Percentiles rank a stretch among this genome's conserved stretches.
Conservation (phyloP, 2,888 invertebrate species). For the Athalia rosae region DNA sequence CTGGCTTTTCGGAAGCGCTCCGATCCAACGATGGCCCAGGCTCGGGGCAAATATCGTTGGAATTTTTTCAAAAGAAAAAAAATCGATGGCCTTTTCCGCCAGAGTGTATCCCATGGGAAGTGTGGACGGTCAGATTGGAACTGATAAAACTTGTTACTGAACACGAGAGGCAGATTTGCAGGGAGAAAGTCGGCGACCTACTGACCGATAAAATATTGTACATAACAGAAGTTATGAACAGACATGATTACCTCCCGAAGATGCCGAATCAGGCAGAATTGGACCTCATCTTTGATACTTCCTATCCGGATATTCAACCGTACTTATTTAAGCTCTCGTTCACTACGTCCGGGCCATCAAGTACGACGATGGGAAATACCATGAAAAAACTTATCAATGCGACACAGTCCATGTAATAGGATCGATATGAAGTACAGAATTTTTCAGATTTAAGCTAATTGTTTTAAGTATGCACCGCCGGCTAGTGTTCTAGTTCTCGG, state of each 20-base stretch:
- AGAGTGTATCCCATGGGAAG: conserved; percentile 98
- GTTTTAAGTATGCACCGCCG: not conserved
- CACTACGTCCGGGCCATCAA: conserved; percentile 85
- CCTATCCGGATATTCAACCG: conserved; percentile 95
- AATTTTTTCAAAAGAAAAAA: conserved; percentile 95
- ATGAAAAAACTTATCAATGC: conserved; percentile 93
- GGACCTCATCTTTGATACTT: conserved; percentile 95
- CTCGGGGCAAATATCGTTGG: conserved; percentile 91
- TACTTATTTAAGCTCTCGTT: conserved; percentile 96
- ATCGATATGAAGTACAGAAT: not conserved
- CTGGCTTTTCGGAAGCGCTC: conserved; percentile 85
- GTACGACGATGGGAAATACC: conserved; percentile 89
- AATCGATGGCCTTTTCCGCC: conserved; percentile 90
- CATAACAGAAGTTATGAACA: conserved; percentile 96
- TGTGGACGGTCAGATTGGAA: conserved; percentile 96
- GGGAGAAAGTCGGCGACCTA: conserved; percentile 91
- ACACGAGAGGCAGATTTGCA: conserved; percentile 89
- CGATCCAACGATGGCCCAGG: conserved; percentile 82
- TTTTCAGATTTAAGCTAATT: not conserved
- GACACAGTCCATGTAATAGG: conserved; percentile 83
- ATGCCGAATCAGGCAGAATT: conserved; percentile 95
- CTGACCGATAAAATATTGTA: conserved; percentile 95
- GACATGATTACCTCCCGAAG: conserved; percentile 96
- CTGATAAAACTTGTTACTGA: conserved; percentile 90
- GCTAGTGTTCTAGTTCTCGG: not conserved